Evolutionary conservation across 2,113 vertebrate species (phyloP).

Genomic region (Grus americana): DNA sequence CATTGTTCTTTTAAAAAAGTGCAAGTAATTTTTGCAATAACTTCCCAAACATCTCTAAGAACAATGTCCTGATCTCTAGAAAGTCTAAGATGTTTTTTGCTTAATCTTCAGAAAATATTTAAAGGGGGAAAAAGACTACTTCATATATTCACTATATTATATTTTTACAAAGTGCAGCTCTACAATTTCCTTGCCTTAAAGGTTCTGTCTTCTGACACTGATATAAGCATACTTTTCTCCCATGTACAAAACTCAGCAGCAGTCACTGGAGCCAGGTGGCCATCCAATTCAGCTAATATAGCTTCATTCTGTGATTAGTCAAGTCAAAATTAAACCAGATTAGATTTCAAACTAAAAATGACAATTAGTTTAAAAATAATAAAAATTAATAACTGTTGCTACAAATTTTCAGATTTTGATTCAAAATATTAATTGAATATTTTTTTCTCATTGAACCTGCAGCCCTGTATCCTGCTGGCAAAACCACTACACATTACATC

Average conservation of each 20-base stretch:
- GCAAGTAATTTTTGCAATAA: neutral
- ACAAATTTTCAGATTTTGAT: neutral
- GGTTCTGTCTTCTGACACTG: conserved; percentile 88
- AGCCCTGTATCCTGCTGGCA: neutral
- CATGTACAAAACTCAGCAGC: conserved; percentile 86
- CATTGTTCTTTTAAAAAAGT: neutral
- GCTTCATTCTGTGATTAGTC: conserved; percentile 46
- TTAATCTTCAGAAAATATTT: neutral
- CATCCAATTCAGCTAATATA: conserved; percentile 67
- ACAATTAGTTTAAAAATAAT: neutral
- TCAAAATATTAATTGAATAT: neutral
- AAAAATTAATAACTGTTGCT: neutral
- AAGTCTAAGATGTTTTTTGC: neutral
- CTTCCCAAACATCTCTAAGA: neutral
- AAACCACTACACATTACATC: neutral
- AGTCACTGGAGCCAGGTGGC: conserved; percentile 82
- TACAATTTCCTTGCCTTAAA: conserved; percentile 77
- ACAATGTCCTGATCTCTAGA: neutral
- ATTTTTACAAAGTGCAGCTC: neutral
- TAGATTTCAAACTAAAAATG: neutral
- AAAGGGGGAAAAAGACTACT: neutral
- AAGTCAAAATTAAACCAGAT: neutral
- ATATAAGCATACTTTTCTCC: conserved; percentile 77
- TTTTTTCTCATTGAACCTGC: neutral
- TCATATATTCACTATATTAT: neutral